Evolutionary conservation across 2,797 vertebrate genomes (phyloP), one percentile per base, ranked within the genome.

Genomic region (Avahi laniger): DNA sequence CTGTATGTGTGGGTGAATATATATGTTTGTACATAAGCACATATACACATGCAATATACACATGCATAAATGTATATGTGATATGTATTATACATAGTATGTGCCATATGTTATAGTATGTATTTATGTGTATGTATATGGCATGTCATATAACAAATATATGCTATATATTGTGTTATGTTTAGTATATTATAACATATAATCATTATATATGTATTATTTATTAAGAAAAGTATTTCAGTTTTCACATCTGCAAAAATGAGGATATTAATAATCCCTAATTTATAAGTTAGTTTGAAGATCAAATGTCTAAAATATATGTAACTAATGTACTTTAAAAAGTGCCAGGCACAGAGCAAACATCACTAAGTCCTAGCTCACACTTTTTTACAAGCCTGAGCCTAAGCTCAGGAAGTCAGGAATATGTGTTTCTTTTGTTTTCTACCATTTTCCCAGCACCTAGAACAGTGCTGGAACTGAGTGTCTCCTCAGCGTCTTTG

Each of bases 231-330:
- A 89, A 83, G 10, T 54, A 24, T 7, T 24, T 69, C 28, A n/a
- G 30, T 89, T 85, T 88, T 57, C 41, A 75, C 2, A 46, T 69
- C 43, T 88, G 72, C 26, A 84, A 93, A 95, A 88, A 54, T 57
- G 12, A 15, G 17, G 9, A 78, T 63, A 67, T 57, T 89, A 76
- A 46, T 83, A 80, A 67, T 46, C 70, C 5, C 43, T 70, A 46
- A 75, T 6, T 46, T 52, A 2, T 38, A 50, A 5, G 63, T 30
- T 50, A 73, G 5, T 89, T 54, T 50, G 24, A 86, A 80, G 10
- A 95, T 57, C 35, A 89, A 87, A 87, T 46, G 15, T 80, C 46
- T 94, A 69, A 93, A 86, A 70, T 84, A 33, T 15, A 78, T 9
- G 7, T 38, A 35, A 95, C 18, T 38, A 35, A 95, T 14, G 5